Evolutionary conservation across 2,797 vertebrate species (phyloP).

Genomic region (Neoniphon sammara): DNA sequence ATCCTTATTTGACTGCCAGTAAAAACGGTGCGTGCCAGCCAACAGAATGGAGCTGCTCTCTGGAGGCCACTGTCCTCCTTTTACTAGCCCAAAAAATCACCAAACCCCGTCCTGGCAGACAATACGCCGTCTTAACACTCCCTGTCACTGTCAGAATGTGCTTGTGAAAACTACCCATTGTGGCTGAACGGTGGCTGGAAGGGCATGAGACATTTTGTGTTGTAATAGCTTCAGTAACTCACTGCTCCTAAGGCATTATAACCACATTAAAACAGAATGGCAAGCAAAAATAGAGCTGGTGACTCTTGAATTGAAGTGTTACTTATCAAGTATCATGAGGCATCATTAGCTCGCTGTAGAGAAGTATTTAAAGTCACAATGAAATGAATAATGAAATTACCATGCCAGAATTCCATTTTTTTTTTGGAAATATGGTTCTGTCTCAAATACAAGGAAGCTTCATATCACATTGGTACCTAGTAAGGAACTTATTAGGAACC

Average conservation of each 20-base stretch:
- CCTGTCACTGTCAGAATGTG: slow-evolving; percentile 33
- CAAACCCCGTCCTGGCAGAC: slow-evolving; percentile 41
- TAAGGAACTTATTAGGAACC: no score
- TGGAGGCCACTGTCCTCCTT: slow-evolving; percentile 56
- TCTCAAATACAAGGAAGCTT: no score
- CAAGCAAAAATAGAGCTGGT: slow-evolving; percentile 2
- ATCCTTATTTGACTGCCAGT: slow-evolving; percentile 63
- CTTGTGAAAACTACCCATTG: slow-evolving; percentile 30
- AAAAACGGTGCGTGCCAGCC: slow-evolving; percentile 42
- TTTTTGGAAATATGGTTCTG: no score
- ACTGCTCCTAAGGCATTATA: slow-evolving; percentile 10
- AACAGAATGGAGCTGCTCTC: slow-evolving; percentile 46
- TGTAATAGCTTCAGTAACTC: slow-evolving; percentile 19
- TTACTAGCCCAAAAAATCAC: slow-evolving; percentile 23
- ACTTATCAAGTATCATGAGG: neutral
- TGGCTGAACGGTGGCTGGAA: slow-evolving; percentile 2
- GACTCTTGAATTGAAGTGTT: neutral
- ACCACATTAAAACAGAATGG: slow-evolving; percentile 19
- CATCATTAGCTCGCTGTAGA: no score
- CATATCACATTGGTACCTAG: no score
- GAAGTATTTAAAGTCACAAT: no score
- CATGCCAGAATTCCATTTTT: no score
- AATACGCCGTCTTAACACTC: slow-evolving; percentile 2
- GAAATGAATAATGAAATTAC: no score
- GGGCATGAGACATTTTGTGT: slow-evolving; percentile 21